These are phyloP conservation scores for Coluber constrictor DNA, from an alignment of 2,797 vertebrate genomes.

Conservation along the genomic window DNA sequence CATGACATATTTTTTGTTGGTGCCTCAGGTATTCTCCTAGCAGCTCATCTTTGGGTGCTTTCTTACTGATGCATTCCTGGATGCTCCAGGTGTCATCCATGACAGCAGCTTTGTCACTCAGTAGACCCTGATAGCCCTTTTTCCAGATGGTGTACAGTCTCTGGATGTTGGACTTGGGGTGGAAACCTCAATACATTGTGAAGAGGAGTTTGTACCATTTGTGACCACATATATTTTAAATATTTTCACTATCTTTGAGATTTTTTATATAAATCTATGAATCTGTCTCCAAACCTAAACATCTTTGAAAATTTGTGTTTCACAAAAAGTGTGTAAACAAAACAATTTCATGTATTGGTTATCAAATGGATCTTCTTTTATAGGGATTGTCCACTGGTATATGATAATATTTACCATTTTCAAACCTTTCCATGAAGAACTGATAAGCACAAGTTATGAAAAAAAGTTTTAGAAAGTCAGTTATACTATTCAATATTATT, in stretches of 20 bases:
- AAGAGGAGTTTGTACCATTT: constrained; percentile 1
- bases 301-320: background rate
- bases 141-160: background rate
- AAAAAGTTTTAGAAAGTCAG: constrained; percentile 12
- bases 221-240: background rate
- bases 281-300: background rate
- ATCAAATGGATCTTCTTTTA: constrained; percentile 6
- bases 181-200: background rate
- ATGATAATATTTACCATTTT: constrained; percentile 15
- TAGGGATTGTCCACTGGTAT: constrained; percentile 15
- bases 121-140: background rate
- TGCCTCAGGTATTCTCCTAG: background rate
- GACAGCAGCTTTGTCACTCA: background rate
- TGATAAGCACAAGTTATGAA: constrained; percentile 39
- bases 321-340: background rate
- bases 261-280: constrained; percentile 6
- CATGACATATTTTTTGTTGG: background rate
- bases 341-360: background rate
- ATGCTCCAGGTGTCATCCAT: background rate
- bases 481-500: background rate
- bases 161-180: background rate
- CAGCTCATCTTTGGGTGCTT: background rate
- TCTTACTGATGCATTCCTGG: background rate
- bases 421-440: constrained; percentile 35
- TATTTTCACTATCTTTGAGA: accelerated